Conservation (phyloP, 1,140 invertebrate species). For the Caerostris extrusa region DNA sequence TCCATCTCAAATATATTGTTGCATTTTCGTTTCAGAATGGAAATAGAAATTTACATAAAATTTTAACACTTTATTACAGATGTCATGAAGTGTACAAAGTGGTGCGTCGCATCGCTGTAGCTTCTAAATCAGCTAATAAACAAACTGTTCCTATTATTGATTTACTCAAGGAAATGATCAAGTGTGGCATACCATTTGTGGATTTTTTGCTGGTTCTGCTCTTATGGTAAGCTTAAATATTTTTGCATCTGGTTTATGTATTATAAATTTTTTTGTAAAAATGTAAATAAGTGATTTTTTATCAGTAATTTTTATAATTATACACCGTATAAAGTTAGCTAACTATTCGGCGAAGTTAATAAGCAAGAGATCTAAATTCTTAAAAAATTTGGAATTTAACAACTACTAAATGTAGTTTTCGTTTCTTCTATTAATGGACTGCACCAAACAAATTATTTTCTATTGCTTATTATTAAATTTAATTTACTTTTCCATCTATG, state of each 20-base stretch:
- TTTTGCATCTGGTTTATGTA: not conserved
- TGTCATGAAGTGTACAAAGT: slow-evolving; percentile 83
- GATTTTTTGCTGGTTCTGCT: slow-evolving; percentile 73
- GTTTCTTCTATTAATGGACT: too few species aligned
- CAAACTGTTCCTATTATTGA: slow-evolving; percentile 79
- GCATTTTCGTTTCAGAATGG: too few species aligned
- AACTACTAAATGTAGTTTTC: too few species aligned
- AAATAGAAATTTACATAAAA: too few species aligned
- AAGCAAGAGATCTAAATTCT: too few species aligned
- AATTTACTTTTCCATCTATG: too few species aligned
- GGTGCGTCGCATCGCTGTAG: slow-evolving; percentile 80
- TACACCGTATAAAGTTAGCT: not conserved
- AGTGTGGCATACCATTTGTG: slow-evolving; percentile 80
- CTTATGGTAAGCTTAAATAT: slow-evolving; percentile 60
- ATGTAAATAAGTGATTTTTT: not conserved
- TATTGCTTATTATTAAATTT: too few species aligned
- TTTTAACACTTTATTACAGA: slow-evolving; percentile 80
- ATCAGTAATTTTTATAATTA: too few species aligned
- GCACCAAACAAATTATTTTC: too few species aligned
- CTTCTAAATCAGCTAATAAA: slow-evolving; percentile 80
- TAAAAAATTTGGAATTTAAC: too few species aligned
- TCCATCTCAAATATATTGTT: too few species aligned
- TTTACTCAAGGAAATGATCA: slow-evolving; percentile 80
- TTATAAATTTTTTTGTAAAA: not conserved
- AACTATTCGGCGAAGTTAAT: not conserved